Conservation (phyloP, 2,888 invertebrate genomes). For the Luperina nickerlii region DNA sequence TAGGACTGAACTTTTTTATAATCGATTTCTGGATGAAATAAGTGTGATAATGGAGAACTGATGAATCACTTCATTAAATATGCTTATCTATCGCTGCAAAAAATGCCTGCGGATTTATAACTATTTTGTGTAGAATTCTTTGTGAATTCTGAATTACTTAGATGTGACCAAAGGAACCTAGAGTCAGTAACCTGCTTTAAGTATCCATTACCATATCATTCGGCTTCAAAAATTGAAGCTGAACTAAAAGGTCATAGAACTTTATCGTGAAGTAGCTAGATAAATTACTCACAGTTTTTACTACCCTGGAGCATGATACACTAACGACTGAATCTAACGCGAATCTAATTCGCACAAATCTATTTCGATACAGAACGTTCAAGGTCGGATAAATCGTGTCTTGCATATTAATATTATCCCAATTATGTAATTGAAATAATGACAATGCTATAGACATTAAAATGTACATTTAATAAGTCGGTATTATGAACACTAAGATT, state of each 20-base stretch:
- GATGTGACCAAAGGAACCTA: constrained; percentile 1
- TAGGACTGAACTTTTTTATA: neutral
- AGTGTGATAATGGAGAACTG: neutral
- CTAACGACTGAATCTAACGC: constrained; percentile 38
- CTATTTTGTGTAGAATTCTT: neutral
- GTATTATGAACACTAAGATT: neutral
- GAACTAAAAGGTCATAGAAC: constrained; percentile 43
- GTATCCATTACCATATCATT: constrained; percentile 9
- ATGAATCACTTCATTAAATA: neutral
- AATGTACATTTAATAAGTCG: constrained; percentile 20
- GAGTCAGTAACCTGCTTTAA: constrained; percentile 18
- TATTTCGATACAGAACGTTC: constrained; percentile 68
- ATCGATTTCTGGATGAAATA: neutral
- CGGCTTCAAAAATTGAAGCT: constrained; percentile 20
- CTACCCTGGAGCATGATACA: constrained; percentile 19
- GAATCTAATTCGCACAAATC: constrained; percentile 57
- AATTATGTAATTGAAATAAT: constrained; percentile 32
- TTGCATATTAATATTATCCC: constrained; percentile 26
- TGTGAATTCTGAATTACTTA: neutral
- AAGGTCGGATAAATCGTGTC: constrained; percentile 64
- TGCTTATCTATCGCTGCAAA: neutral
- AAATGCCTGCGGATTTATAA: neutral
- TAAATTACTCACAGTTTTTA: constrained; percentile 27
- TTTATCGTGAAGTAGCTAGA: neutral
- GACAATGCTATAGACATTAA: neutral